Conservation (phyloP, 2,113 vertebrate species). For the Larimichthys polyactis region DNA sequence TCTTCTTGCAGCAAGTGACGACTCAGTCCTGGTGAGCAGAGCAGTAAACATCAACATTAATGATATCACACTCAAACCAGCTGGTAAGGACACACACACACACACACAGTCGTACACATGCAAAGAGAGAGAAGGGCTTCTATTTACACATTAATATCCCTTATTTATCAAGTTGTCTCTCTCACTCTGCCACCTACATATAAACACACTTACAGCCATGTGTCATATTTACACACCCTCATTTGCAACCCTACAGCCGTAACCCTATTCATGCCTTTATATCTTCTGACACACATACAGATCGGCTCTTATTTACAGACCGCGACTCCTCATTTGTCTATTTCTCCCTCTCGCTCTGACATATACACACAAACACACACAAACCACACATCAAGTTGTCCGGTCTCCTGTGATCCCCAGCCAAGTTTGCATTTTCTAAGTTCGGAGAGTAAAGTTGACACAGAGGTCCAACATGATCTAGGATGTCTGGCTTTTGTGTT, state of each 20-base stretch:
- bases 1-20: slow-evolving; percentile 81
- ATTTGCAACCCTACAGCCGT: slow-evolving; percentile 9
- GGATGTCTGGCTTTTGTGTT: slow-evolving; percentile 71
- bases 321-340: slow-evolving; percentile 42
- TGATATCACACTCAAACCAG: slow-evolving; percentile 90
- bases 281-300: slow-evolving; percentile 24
- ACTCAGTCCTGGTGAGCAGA: slow-evolving; percentile 93
- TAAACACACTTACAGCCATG: slow-evolving; percentile 31
- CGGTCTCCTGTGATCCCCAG: slow-evolving; percentile 66
- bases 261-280: slow-evolving; percentile 6
- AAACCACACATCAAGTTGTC: slow-evolving; percentile 72
- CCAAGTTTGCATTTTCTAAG: slow-evolving; percentile 71
- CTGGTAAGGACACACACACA: slow-evolving; percentile 83
- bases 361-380: slow-evolving; percentile 55
- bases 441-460: slow-evolving; percentile 78
- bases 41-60: slow-evolving; percentile 89
- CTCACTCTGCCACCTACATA: slow-evolving; percentile 13
- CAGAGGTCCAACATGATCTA: slow-evolving; percentile 69
- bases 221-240: slow-evolving; percentile 33
- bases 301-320: slow-evolving; percentile 39
- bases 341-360: slow-evolving; percentile 47
- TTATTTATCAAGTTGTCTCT: slow-evolving; percentile 20
- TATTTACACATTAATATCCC: slow-evolving; percentile 5
- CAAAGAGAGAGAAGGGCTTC: not conserved
- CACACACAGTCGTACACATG: not conserved